A percentile compares a stretch with the other conserved stretches of the same genome.
Evolutionary conservation across 2,888 invertebrate species (phyloP).

Genomic region (Prenolepis imparis): DNA sequence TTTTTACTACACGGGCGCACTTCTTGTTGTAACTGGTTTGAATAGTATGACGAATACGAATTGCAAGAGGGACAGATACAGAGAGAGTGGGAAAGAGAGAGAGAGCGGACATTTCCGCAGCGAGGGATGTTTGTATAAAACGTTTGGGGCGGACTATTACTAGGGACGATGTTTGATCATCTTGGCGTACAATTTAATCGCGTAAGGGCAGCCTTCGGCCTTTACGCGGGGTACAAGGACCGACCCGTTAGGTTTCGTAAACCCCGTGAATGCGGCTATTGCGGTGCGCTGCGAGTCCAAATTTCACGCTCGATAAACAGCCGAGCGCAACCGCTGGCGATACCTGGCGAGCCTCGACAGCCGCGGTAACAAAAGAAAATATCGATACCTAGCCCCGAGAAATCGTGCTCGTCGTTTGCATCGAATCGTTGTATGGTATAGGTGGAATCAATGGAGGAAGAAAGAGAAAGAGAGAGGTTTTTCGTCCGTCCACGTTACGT

Average conservation of each 20-base stretch:
- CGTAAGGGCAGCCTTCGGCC: slow-evolving; percentile 1
- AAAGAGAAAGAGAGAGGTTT: not conserved
- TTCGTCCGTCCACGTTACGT: not conserved
- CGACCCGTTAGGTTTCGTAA: slow-evolving; percentile 48
- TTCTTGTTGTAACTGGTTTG: slow-evolving; percentile 13
- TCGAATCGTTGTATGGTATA: not conserved
- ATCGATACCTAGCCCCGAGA: slow-evolving; percentile 9
- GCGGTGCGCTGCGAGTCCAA: slow-evolving; percentile 52
- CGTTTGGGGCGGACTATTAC: slow-evolving; percentile 4
- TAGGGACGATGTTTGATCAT: slow-evolving; percentile 45
- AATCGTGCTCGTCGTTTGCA: not conserved
- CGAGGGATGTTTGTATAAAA: slow-evolving; percentile 32
- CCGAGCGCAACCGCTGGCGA: slow-evolving; percentile 55
- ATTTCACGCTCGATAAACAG: slow-evolving; percentile 72
- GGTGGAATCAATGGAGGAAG: not conserved
- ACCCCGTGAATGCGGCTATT: slow-evolving; percentile 64
- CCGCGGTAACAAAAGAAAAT: slow-evolving; percentile 33
- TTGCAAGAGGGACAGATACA: not conserved
- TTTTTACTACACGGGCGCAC: not conserved
- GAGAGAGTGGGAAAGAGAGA: not conserved
- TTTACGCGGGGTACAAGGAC: slow-evolving; percentile 21
- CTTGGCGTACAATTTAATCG: slow-evolving; percentile 59
- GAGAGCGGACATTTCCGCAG: not conserved
- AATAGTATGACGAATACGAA: not conserved
- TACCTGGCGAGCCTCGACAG: slow-evolving; percentile 44